Conservation (phyloP, 2,797 vertebrate genomes). For the Tapera naevia region DNA sequence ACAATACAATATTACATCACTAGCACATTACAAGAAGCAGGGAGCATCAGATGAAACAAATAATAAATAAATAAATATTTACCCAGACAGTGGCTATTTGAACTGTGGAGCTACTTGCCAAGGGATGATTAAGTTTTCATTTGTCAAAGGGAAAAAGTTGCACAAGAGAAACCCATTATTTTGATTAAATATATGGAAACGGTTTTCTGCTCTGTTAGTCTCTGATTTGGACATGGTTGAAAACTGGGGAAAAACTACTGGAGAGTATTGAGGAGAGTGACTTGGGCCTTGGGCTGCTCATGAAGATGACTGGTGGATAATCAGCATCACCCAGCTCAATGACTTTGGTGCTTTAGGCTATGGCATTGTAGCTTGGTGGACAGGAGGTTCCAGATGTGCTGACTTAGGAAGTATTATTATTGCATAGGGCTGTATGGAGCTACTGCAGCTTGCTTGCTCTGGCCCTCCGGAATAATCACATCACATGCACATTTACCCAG, state of each 20-base stretch:
- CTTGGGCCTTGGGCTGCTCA: not conserved
- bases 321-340: not conserved
- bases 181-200: not conserved
- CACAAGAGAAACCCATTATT: not conserved
- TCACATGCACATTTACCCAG: not conserved
- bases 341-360: not conserved
- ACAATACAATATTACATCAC: not conserved
- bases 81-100: not conserved
- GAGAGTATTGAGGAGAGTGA: not conserved
- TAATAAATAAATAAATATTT: not conserved
- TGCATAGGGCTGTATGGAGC: not conserved
- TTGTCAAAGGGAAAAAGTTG: not conserved
- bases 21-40: not conserved
- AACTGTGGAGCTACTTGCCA: not conserved
- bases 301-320: not conserved
- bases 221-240: not conserved
- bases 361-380: not conserved
- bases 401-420: not conserved
- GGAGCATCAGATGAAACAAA: not conserved
- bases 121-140: not conserved
- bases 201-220: not conserved
- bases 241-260: not conserved
- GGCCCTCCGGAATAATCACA: fast-evolving
- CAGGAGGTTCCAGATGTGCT: not conserved
- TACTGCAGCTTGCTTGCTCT: not conserved